Conservation (phyloP, 2,888 invertebrate species). For the Sinodicranocentrus sp. region DNA sequence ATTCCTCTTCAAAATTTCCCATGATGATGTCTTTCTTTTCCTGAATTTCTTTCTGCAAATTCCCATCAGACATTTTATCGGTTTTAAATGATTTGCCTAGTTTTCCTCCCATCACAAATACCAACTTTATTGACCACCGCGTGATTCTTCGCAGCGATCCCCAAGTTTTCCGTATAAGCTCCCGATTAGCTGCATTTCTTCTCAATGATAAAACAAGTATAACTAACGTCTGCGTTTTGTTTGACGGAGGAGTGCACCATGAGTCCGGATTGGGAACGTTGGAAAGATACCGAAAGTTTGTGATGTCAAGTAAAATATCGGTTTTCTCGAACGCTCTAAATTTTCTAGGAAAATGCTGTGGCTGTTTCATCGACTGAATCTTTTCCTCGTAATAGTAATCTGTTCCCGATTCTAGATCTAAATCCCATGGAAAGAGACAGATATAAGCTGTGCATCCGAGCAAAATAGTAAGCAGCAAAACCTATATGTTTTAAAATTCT, state of each 20-base stretch:
- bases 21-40: constrained; percentile 28
- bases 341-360: constrained; percentile 77
- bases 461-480: not conserved
- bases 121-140: not conserved
- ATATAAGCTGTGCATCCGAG: not conserved
- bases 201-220: not conserved
- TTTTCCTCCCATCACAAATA: constrained; percentile 10
- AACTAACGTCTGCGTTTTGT: not conserved
- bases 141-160: constrained; percentile 18
- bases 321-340: not conserved
- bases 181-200: not conserved
- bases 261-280: not conserved
- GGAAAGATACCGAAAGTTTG: not conserved
- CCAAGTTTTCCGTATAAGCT: constrained; percentile 20
- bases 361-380: not conserved
- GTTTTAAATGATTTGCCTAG: not conserved
- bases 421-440: not conserved
- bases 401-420: not conserved
- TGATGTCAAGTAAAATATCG: not conserved
- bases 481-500: no score
- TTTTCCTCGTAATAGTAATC: not conserved
- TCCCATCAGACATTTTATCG: not conserved
- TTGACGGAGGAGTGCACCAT: not conserved
- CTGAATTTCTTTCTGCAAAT: not conserved
- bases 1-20: constrained; percentile 22